Evolutionary conservation across 2,113 vertebrate species (phyloP).

Genomic region (Rhinopomastus cyanomelas): DNA sequence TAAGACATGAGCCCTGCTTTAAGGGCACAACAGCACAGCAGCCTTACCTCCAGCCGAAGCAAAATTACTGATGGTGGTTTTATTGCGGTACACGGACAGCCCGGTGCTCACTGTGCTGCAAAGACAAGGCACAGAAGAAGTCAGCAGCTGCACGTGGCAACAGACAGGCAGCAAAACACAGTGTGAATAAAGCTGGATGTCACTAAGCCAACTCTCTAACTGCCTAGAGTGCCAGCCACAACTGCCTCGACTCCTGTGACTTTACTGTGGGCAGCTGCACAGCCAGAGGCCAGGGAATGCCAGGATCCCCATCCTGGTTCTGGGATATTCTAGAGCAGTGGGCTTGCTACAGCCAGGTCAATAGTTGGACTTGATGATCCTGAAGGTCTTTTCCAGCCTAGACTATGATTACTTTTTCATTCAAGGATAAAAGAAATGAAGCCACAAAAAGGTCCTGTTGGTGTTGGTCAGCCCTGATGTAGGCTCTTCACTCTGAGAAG

Average conservation of each 20-base stretch:
- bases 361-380: no score
- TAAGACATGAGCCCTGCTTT: background rate
- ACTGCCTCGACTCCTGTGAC: background rate
- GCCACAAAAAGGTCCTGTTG: background rate
- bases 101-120: conserved; percentile 82
- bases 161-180: background rate
- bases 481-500: background rate
- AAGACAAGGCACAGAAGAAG: background rate
- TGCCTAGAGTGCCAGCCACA: rapidly evolving
- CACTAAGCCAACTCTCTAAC: background rate
- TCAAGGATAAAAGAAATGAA: background rate
- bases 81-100: conserved; percentile 82
- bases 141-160: background rate
- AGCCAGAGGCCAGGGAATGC: background rate
- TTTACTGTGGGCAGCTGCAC: background rate
- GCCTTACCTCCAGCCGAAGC: conserved; percentile 86
- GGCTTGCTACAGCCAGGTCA: no score
- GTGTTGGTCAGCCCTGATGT: background rate
- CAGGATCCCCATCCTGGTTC: background rate
- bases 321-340: background rate
- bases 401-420: background rate
- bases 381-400: no score
- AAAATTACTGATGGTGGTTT: conserved; percentile 78
- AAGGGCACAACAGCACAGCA: background rate
- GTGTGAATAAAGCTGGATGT: background rate